Base-by-base conservation (phyloP, 2,888 invertebrate genomes). In the Myathropa florea region DNA sequence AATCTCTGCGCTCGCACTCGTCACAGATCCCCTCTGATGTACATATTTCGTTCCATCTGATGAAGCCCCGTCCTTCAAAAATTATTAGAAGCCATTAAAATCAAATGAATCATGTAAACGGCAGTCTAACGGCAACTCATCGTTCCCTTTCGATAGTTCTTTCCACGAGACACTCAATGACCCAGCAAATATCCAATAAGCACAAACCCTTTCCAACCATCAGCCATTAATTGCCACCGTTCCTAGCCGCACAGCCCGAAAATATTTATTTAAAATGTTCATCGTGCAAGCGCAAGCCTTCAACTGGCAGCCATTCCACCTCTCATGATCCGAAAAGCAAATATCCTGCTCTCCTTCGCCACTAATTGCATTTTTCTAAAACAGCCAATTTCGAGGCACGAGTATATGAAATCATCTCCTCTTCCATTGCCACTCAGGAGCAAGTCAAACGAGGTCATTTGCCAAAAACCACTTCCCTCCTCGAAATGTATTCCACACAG, bases 371-470 rank as follows among this genome's bases (percentile, higher is more conserved):
- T 83, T 83, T 72, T 33, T 72, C 65, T 28, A 55, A 82, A n/a
- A 83, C 67, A 36, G 82, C 24, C 73, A 67, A 77, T 72, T 71
- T 65, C 9, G 26, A 59, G 39, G 33, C 33, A 64, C 73, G 26
- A 12, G 10, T 24, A 28, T 61, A 18, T 55, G 18, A 55, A n/a
- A 23, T 12, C 26, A 9, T 18, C 12, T 59, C 0, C 55, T 55
- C 28, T 10, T 14, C 46, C 39, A n/a, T 6, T n/a, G 28, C 12
- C 60, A 63, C 60, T 80, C 55, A 59, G 71, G 71, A 73, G 55
- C 65, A 76, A 80, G 68, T 61, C 67, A 79, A 86, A 86, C 82
- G 82, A 86, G 82, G 86, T 83, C 82, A 79, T 79, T 85, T 85
- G 67, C 85, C 77, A 73, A 80, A 81, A 80, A 83, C 46, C 46